Conservation (phyloP, 1,140 invertebrate species). For the Conus ventricosus region DNA sequence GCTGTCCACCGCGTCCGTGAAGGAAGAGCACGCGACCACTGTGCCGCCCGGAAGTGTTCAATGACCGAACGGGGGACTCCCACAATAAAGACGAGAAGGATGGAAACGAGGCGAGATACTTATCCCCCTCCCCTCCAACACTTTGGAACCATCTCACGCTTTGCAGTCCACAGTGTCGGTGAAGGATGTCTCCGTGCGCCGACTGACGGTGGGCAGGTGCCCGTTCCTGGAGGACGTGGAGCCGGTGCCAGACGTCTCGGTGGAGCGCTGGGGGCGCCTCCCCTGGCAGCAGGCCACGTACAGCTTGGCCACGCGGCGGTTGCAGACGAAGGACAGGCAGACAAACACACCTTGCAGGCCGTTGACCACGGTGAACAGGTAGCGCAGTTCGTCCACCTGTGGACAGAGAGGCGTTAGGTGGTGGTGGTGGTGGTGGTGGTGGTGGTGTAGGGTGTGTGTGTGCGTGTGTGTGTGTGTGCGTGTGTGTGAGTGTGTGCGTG, state of each 20-base stretch:
- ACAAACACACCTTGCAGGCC: slow-evolving; percentile 80
- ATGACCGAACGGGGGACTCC: background rate
- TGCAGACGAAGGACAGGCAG: slow-evolving; percentile 79
- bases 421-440: too few species aligned
- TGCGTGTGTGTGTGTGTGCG: too few species aligned
- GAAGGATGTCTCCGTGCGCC: slow-evolving; percentile 5
- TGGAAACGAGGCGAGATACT: background rate
- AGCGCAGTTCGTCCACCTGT: slow-evolving; percentile 72
- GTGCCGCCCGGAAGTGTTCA: background rate
- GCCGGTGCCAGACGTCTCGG: background rate
- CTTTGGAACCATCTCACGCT: background rate
- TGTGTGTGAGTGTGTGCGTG: too few species aligned
- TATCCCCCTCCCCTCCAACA: background rate
- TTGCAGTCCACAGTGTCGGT: background rate
- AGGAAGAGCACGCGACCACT: background rate
- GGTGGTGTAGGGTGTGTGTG: too few species aligned
- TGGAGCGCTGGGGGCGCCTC: background rate
- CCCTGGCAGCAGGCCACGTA: slow-evolving; percentile 26
- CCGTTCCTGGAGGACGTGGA: background rate
- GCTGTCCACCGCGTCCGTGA: background rate
- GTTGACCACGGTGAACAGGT: slow-evolving; percentile 78
- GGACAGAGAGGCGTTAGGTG: background rate
- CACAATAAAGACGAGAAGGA: background rate
- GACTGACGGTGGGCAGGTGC: background rate
- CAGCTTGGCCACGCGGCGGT: slow-evolving; percentile 43